Percentiles rank a stretch among this genome's conserved stretches.
These are phyloP conservation scores for Dasyurus viverrinus DNA, from an alignment of 2,113 vertebrate species.

Conservation along the genomic window DNA sequence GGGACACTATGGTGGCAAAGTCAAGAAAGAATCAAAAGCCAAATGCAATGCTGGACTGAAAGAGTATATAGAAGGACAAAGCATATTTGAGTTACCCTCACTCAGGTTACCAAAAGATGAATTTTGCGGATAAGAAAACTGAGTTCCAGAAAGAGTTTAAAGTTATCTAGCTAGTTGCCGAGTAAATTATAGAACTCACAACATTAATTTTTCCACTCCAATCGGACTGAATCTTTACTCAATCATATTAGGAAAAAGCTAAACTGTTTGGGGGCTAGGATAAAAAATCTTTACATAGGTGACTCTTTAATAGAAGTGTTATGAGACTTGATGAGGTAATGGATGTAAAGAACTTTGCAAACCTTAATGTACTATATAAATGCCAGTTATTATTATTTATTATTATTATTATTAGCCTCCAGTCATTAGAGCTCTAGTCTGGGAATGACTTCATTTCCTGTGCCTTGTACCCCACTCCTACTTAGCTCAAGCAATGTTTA, in stretches of 20 bases:
- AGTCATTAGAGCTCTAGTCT: not conserved
- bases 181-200: not conserved
- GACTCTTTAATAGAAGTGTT: not conserved
- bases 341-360: not conserved
- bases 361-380: not conserved
- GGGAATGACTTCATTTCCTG: not conserved
- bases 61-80: too few relatives aligned
- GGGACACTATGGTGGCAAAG: not conserved
- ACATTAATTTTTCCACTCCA: slow-evolving; percentile 5
- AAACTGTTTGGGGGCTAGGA: not conserved
- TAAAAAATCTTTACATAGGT: not conserved
- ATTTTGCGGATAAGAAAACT: not conserved
- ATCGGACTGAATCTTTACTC: not conserved
- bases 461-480: not conserved
- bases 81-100: too few relatives aligned
- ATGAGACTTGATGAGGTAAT: not conserved
- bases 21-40: not conserved
- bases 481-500: not conserved
- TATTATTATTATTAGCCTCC: not conserved
- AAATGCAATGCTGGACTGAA: too few relatives aligned
- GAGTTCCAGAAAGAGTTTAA: not conserved
- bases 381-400: not conserved
- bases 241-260: not conserved
- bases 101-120: too few relatives aligned
- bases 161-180: not conserved